phyloP scores from a whole-genome alignment of 1,140 invertebrate genomes.

The Drosophila nebulosa region DNA sequence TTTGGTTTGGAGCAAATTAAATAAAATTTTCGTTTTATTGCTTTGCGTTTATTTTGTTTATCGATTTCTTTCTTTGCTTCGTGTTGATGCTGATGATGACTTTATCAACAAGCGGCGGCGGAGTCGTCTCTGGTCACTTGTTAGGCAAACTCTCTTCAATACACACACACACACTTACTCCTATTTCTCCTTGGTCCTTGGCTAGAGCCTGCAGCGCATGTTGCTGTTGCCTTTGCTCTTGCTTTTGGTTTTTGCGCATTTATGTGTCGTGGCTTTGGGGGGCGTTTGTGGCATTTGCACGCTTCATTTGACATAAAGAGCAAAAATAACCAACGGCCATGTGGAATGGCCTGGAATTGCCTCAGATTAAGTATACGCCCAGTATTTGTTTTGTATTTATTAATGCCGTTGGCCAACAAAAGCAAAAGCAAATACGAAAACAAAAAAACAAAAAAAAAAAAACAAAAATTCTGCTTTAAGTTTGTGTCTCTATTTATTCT shows the following conservation, averaged over 20 bases:
- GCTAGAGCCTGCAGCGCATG: conserved; percentile 50
- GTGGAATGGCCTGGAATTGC: conserved; percentile 3
- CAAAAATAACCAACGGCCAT: conserved; percentile 61
- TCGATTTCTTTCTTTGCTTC: conserved; percentile 41
- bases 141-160: conserved; percentile 22
- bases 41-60: conserved; percentile 36
- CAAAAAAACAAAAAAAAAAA: neutral
- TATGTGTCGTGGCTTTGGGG: conserved; percentile 44
- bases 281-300: conserved; percentile 72
- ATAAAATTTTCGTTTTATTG: conserved; percentile 16
- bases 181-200: conserved; percentile 12
- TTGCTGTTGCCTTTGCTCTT: conserved; percentile 10
- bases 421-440: conserved; percentile 4
- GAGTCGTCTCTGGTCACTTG: conserved; percentile 53
- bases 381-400: conserved; percentile 56
- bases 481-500: neutral
- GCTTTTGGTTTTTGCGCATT: conserved; percentile 47
- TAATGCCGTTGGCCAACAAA: conserved; percentile 8
- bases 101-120: conserved; percentile 52
- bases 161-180: neutral
- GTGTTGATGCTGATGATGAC: conserved; percentile 36
- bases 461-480: neutral
- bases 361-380: conserved; percentile 63
- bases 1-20: conserved; percentile 16
- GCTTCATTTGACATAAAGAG: conserved; percentile 76